A percentile compares a stretch with the other conserved stretches of the same genome.
Evolutionary conservation across 2,113 vertebrate genomes (phyloP).

Genomic region (Ctenomys sociabilis): DNA sequence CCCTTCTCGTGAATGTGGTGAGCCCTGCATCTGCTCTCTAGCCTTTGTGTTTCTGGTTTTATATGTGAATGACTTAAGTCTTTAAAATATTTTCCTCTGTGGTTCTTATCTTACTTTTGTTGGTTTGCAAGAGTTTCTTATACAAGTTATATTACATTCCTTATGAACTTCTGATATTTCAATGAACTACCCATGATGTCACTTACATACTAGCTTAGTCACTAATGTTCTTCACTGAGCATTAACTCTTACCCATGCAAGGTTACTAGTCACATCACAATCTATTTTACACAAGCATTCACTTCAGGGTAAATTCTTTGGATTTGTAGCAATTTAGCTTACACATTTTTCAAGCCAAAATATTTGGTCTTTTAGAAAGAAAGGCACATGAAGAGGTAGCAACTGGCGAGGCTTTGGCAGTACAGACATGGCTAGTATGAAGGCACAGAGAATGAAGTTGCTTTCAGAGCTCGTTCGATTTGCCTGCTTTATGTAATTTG

Average conservation of each 20-base stretch:
- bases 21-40: background rate
- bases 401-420: background rate
- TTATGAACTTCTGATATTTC: background rate
- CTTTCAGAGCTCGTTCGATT: background rate
- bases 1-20: constrained; percentile 6
- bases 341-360: background rate
- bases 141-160: background rate
- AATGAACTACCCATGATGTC: constrained; percentile 1
- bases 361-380: background rate
- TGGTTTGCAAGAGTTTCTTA: background rate
- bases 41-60: background rate
- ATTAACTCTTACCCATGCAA: background rate
- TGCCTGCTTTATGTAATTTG: background rate
- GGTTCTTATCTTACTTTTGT: background rate
- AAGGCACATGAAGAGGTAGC: background rate
- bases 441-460: background rate
- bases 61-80: background rate
- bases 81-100: constrained; percentile 16
- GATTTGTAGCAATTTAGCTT: background rate
- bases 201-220: constrained; percentile 25
- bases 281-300: background rate
- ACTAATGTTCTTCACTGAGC: background rate
- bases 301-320: background rate
- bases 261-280: background rate
- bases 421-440: background rate